Evolutionary conservation across 1,140 invertebrate species (phyloP).

Genomic region (Drosophila subpulchrella): DNA sequence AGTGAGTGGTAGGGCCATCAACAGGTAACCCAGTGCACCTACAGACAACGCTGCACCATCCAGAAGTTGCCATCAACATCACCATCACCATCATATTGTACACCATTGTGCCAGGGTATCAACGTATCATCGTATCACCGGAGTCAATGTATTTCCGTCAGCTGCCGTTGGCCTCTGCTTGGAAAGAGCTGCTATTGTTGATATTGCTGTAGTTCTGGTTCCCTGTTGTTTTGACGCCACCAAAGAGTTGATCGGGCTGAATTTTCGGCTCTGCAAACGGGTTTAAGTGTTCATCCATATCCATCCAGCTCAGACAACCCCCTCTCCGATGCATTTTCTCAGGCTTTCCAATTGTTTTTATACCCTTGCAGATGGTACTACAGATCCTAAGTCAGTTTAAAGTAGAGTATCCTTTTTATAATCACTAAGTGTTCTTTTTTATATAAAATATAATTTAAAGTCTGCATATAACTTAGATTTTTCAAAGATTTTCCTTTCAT

Average conservation of each 20-base stretch:
- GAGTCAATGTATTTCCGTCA: slow-evolving; percentile 76
- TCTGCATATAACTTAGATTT: too few species aligned
- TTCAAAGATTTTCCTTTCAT: too few species aligned
- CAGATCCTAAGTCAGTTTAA: background rate
- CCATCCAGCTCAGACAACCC: slow-evolving; percentile 3
- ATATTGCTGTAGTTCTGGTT: slow-evolving; percentile 18
- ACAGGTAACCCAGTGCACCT: slow-evolving; percentile 80
- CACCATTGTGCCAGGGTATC: slow-evolving; percentile 1
- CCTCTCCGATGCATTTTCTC: background rate
- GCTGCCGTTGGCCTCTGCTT: slow-evolving; percentile 54
- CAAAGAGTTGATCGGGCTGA: slow-evolving; percentile 23
- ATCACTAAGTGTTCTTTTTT: too few species aligned
- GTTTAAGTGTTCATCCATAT: slow-evolving; percentile 30
- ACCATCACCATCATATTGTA: background rate
- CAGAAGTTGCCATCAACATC: slow-evolving; percentile 52
- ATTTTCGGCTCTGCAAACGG: slow-evolving; percentile 42
- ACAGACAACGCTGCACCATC: slow-evolving; percentile 51
- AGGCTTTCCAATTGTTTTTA: slow-evolving; percentile 1
- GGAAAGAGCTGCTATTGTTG: slow-evolving; percentile 16
- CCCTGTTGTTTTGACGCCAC: slow-evolving; percentile 38
- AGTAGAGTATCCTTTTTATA: background rate
- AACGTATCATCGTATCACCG: slow-evolving; percentile 17
- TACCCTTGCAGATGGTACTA: background rate
- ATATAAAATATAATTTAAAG: too few species aligned
- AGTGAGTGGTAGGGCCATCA: slow-evolving; percentile 56